Conservation (phyloP, 2,113 vertebrate genomes). For the Sterna hirundo region DNA sequence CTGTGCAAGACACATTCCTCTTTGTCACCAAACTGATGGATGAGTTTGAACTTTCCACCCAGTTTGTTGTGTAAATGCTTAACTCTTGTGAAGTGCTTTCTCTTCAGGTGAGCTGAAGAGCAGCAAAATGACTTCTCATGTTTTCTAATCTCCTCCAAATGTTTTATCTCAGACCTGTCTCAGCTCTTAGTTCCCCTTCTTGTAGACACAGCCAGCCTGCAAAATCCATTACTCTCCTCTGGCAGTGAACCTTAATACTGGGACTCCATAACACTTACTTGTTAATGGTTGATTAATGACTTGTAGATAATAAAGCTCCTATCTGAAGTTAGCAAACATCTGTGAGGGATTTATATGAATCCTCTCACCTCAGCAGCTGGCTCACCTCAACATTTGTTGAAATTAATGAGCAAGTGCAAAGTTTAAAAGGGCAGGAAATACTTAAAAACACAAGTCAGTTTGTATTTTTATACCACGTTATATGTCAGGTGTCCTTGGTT, state of each 20-base stretch:
- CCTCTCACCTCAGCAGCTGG: constrained; percentile 60
- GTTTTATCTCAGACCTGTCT: constrained; percentile 41
- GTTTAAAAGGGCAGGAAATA: constrained; percentile 62
- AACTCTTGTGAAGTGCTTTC: constrained; percentile 21
- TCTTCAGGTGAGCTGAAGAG: background rate
- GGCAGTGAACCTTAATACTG: constrained; percentile 19
- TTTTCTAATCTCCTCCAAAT: constrained; percentile 52
- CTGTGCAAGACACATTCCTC: constrained; percentile 30
- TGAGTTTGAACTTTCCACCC: constrained; percentile 27
- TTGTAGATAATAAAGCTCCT: constrained; percentile 55
- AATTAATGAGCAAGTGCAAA: constrained; percentile 59
- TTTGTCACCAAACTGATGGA: constrained; percentile 38
- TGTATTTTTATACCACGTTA: constrained; percentile 35
- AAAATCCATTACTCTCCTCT: constrained; percentile 40
- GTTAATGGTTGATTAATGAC: constrained; percentile 64
- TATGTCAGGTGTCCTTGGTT: constrained; percentile 13
- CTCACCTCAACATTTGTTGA: constrained; percentile 51
- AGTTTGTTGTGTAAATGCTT: constrained; percentile 29
- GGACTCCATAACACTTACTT: constrained; percentile 25
- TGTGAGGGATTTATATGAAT: constrained; percentile 64
- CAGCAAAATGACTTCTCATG: constrained; percentile 1
- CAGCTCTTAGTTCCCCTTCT: constrained; percentile 3
- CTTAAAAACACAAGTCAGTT: constrained; percentile 39
- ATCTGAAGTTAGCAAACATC: constrained; percentile 54
- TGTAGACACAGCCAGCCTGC: constrained; percentile 10